Evolutionary conservation across 2,113 vertebrate genomes (phyloP), one percentile per base, ranked within the genome.

Genomic region (Brachypteracias leptosomus): DNA sequence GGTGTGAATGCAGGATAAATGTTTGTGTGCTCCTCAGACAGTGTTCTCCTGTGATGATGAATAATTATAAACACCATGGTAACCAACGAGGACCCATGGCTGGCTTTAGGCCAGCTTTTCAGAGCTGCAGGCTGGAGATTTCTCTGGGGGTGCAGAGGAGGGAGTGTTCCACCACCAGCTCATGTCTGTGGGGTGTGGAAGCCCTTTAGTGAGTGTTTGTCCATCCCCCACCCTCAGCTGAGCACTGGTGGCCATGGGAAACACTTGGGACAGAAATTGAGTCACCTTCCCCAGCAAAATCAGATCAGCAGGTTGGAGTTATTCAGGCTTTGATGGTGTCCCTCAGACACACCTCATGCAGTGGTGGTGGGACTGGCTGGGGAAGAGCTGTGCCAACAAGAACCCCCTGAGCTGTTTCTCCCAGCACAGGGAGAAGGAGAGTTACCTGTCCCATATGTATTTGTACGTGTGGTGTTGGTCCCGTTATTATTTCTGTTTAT

Each of bases 371-470:
- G 36, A 12, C 57, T 24, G 28, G 33, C 61, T 33, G 36, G 16
- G 11, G 49, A 31, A 51, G 73, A 55, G 17, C 28, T 2, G 7
- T 49, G 16, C 36, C 49, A 63, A 3, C 12, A 36, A 33, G 61
- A 57, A 40, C 22, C 18, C 22, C 31, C 11, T 3, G 0, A 8
- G 25, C 12, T 14, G n/a, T 24, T 67, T 88, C 59, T 57, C 38
- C 67, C 46, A 28, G 75, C 31, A 42, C 6, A 13, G 9, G 29
- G 25, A 67, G 29, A 35, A 74, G 52, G 47, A 74, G 61, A 38
- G 26, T 4, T 25, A 11, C 0, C 0, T 44, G 35, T 28, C 16
- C 35, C 11, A 5, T 10, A 12, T 0, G 0, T 17, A 33, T 36
- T 19, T 28, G 16, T 38, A 2, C 4, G 18, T 16, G 35, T 16